Percentiles rank a stretch among this genome's conserved stretches.
phyloP scores from a whole-genome alignment of 2,113 vertebrate genomes.

The Amazona guildingii region DNA sequence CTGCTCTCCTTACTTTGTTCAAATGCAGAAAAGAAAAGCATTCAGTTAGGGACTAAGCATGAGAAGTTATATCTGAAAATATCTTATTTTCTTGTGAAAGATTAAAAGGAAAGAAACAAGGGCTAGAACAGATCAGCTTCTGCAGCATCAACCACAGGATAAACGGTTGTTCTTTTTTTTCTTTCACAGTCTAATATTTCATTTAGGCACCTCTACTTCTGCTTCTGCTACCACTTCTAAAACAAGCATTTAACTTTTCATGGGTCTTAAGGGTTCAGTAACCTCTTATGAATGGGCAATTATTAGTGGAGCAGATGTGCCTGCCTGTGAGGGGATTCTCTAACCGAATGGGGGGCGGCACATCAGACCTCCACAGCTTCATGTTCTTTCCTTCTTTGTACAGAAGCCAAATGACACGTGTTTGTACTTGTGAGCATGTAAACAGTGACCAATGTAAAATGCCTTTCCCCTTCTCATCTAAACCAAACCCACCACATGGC shows the following conservation, averaged over 20 bases:
- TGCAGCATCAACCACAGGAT: neutral
- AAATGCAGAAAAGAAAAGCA: slow-evolving; percentile 7
- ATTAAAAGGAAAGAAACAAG: neutral
- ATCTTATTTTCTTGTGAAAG: neutral
- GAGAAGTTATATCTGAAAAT: slow-evolving; percentile 16
- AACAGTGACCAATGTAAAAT: neutral
- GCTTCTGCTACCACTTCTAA: neutral
- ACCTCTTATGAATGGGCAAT: neutral
- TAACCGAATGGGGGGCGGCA: neutral
- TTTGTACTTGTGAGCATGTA: neutral
- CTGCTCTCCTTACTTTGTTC: slow-evolving; percentile 23
- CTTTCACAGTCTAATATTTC: neutral
- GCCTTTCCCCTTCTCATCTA: neutral
- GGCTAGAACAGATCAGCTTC: neutral
- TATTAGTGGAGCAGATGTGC: neutral
- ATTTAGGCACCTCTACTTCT: neutral
- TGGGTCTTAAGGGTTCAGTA: neutral
- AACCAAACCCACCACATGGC: neutral
- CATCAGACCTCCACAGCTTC: neutral
- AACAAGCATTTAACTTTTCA: neutral
- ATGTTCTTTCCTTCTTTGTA: neutral
- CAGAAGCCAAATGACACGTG: neutral
- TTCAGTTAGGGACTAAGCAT: neutral
- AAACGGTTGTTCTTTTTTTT: neutral
- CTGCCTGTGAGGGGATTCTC: neutral